Conservation (phyloP, 2,113 vertebrate species). For the Melanotaenia duboulayi region DNA sequence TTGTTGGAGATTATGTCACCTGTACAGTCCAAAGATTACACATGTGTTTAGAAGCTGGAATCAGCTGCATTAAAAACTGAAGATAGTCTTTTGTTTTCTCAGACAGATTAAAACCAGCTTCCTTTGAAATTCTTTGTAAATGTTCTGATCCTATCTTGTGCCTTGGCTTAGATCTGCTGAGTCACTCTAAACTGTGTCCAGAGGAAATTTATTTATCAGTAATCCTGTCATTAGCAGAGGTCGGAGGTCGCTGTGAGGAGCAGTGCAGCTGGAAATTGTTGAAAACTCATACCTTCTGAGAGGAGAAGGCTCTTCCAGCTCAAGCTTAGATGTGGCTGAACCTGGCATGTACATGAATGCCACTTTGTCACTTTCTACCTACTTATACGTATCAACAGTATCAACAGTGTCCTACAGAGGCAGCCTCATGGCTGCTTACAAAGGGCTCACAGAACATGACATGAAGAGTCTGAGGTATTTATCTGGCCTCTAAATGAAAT, state of each 20-base stretch:
- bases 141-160: background rate
- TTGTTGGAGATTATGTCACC: constrained; percentile 36
- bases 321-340: background rate
- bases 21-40: constrained; percentile 8
- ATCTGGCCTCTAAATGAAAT: no score
- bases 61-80: background rate
- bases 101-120: background rate
- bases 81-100: constrained; percentile 2
- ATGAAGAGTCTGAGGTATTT: no score
- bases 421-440: no score
- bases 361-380: background rate
- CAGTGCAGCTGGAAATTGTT: constrained; percentile 5
- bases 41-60: constrained; percentile 12
- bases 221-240: background rate
- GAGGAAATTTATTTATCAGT: constrained; percentile 5
- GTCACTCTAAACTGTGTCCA: background rate
- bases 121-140: constrained; percentile 8
- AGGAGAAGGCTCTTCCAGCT: background rate
- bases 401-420: no score
- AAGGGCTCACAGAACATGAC: no score
- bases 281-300: background rate
- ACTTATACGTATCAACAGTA: background rate
- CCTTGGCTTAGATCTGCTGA: constrained; percentile 3
- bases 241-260: constrained; percentile 22
- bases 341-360: background rate